phyloP scores from a whole-genome alignment of 2,888 invertebrate species.

The Trileptium ribeirensis region DNA sequence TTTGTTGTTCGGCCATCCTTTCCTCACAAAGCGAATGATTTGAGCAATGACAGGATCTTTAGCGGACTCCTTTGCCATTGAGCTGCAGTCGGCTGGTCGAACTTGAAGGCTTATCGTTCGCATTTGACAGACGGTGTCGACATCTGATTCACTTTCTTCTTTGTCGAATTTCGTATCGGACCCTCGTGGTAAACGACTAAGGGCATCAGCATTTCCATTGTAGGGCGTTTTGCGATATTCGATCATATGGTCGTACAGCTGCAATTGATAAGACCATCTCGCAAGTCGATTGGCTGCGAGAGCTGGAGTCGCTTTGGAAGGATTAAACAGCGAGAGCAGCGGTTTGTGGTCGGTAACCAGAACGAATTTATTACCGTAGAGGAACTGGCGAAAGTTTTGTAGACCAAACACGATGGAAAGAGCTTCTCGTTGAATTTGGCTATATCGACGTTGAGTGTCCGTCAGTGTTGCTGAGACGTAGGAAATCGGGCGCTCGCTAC shows the following conservation, averaged over 20 bases:
- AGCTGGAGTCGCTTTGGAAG: constrained; percentile 38
- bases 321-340: constrained; percentile 42
- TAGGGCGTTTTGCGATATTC: constrained; percentile 35
- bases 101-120: not conserved
- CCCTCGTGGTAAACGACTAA: constrained; percentile 39
- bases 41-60: not conserved
- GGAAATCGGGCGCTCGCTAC: constrained; percentile 38
- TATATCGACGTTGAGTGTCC: constrained; percentile 45
- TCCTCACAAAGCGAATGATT: not conserved
- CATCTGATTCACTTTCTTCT: not conserved
- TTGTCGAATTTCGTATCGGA: not conserved
- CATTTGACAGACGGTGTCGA: not conserved
- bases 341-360: constrained; percentile 53
- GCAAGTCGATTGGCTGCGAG: constrained; percentile 41
- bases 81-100: not conserved
- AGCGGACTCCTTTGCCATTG: not conserved
- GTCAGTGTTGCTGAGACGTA: constrained; percentile 46
- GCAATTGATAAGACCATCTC: constrained; percentile 42
- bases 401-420: constrained; percentile 50
- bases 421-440: constrained; percentile 44
- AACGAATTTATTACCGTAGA: constrained; percentile 51
- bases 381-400: constrained; percentile 50
- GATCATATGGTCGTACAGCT: constrained; percentile 45
- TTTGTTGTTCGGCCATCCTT: not conserved
- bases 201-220: constrained; percentile 43